phyloP scores from a whole-genome alignment of 2,888 invertebrate species.

The Beris chalybata region DNA sequence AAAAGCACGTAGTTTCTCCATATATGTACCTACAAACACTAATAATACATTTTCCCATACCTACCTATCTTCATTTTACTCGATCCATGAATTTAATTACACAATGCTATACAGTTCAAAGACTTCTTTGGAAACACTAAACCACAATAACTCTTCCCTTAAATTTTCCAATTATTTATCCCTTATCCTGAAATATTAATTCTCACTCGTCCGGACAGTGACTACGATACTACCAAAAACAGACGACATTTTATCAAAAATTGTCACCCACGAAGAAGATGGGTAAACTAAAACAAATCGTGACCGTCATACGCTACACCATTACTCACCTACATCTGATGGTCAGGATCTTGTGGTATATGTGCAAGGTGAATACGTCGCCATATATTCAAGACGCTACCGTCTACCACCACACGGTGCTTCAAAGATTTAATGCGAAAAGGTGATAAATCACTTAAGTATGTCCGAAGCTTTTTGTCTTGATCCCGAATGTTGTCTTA shows the following conservation, averaged over 20 bases:
- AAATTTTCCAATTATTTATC: too few relatives aligned
- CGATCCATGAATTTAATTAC: too few relatives aligned
- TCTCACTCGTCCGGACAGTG: neutral
- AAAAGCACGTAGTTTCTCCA: too few relatives aligned
- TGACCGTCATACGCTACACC: conserved; percentile 24
- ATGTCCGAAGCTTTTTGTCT: conserved; percentile 40
- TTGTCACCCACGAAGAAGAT: conserved; percentile 16
- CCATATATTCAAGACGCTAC: conserved; percentile 20
- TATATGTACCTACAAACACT: too few relatives aligned
- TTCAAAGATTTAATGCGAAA: conserved; percentile 37
- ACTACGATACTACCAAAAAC: neutral
- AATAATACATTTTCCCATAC: too few relatives aligned
- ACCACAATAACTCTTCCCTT: too few relatives aligned
- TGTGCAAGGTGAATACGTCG: neutral
- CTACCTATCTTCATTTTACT: too few relatives aligned
- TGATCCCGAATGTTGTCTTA: conserved; percentile 40
- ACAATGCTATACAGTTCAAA: too few relatives aligned
- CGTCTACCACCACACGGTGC: conserved; percentile 21
- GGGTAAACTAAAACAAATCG: conserved; percentile 31
- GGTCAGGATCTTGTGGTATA: neutral
- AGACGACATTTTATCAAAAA: conserved; percentile 25
- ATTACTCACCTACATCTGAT: conserved; percentile 24
- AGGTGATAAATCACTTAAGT: conserved; percentile 40
- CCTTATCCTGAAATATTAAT: too few relatives aligned
- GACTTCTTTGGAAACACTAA: too few relatives aligned